Evolutionary conservation across 2,797 vertebrate genomes (phyloP), one percentile per base, ranked within the genome.

Genomic region (Pagetopsis macropterus): DNA sequence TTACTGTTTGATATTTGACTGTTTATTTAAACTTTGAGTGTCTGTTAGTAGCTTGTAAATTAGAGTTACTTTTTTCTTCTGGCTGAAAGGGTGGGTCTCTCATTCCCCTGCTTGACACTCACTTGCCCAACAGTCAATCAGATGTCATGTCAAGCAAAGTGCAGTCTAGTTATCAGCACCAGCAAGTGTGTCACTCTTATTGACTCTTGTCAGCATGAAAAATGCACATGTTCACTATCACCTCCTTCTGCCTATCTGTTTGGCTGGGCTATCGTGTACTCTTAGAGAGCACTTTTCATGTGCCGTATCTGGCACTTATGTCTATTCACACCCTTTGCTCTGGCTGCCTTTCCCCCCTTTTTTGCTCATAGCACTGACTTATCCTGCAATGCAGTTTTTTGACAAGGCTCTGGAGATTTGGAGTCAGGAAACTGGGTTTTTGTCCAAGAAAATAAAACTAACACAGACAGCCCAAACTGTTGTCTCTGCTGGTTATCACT

Each of bases 351-450:
- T 59, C 27, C 9, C n/a, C 23, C 41, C 1, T 52, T 76, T 65
- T 73, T 43, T 57, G 23, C 58, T 67, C 9, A 3, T 66, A 48
- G n/a, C 56, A 60, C 72, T 79, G 81, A 78, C 68, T 72, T 74
- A 67, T 60, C 15, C 89, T 87, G 87, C 89, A 92, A 86, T 93
- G 92, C 90, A 91, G 90, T 72, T 87, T 77, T 65, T 82, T 74
- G 74, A 82, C 46, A 79, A 71, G 56, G 51, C 83, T 84, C 49
- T 82, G 56, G 73, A 71, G 77, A 40, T 70, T 87, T 64, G 51
- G 63, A 83, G 68, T 63, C 56, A 81, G 65, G 49, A 80, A 87
- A 72, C 61, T 14, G 61, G 9, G 13, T 76, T 74, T 65, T 76
- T 83, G 52, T 75, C 78, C 10, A 55, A 63, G 23, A 66, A 64